Percentiles rank a stretch among this genome's conserved stretches.
These are phyloP conservation scores for Holothuria scabra DNA, from an alignment of 53 echinoderm and acorn worm species.

Conservation along the genomic window DNA sequence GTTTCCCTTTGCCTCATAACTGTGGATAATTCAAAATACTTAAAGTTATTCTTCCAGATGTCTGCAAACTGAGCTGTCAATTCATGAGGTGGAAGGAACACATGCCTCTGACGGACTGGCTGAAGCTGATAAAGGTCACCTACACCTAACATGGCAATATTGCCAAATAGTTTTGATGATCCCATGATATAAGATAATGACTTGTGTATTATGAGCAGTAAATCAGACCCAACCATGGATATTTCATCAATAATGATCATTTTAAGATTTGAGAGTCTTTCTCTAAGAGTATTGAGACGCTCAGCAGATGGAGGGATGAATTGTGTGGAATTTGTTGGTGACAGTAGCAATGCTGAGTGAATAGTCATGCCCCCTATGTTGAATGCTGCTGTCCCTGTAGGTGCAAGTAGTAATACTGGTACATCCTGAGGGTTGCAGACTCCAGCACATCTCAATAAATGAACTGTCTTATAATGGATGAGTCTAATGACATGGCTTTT, in stretches of 20 bases:
- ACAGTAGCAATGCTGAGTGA: conserved; percentile 54
- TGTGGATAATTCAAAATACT: conserved; percentile 42
- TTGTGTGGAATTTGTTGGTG: not conserved
- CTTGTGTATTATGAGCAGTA: conserved; percentile 2
- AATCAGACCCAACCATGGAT: conserved; percentile 51
- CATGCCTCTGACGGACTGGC: conserved; percentile 30
- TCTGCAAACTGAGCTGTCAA: conserved; percentile 16
- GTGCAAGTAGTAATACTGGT: conserved; percentile 4
- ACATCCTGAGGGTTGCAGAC: not conserved
- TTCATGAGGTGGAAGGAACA: conserved; percentile 21
- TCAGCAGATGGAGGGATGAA: conserved; percentile 32
- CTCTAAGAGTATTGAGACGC: conserved; percentile 9
- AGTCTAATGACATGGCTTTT: conserved; percentile 34
- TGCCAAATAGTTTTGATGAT: conserved; percentile 21
- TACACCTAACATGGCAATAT: conserved; percentile 28
- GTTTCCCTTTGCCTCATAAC: conserved; percentile 60
- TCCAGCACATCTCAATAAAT: not conserved
- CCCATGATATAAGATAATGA: conserved; percentile 48
- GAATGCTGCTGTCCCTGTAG: conserved; percentile 52
- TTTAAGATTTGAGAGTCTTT: conserved; percentile 16
- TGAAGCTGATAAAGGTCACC: conserved; percentile 53
- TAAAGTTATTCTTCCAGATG: conserved; percentile 56
- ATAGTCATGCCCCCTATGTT: conserved; percentile 55
- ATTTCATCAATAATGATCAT: conserved; percentile 56
- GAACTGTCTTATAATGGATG: conserved; percentile 36